Evolutionary conservation across 2,113 vertebrate genomes (phyloP), one percentile per base, ranked within the genome.

Genomic region (Haplotaxodon microlepis): DNA sequence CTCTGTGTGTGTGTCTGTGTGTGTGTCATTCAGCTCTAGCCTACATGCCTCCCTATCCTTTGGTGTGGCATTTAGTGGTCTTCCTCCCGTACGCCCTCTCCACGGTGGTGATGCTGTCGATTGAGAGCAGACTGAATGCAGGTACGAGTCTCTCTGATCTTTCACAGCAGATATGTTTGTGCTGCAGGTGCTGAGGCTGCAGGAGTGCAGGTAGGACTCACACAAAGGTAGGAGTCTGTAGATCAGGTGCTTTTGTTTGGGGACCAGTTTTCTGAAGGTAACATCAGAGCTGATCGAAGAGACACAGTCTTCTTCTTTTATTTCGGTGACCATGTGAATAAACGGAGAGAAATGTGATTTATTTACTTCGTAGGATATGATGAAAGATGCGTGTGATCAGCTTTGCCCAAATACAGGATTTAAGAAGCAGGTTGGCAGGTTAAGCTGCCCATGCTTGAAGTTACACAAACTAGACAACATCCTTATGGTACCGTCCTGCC

Each of bases 211-310:
- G 63, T 69, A n/a, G 10, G 57, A 61, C 57, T 34, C 9, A 63
- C 2, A 34, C 59, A 63, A 63, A 40, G 11, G 4, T 24, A 21
- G 7, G 63, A 69, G 36, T 71, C n/a, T 21, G 11, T 40, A 3
- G 34, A 69, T 38, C 63, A 69, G 63, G 34, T 21, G 19, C 63
- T 69, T 38, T 21, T 40, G 34, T 69, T 69, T 69, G 36, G 12
- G n/a, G 19, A 69, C 63, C 0, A 69, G 11, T 38, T 66, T 36
- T 38, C 0, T 21, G 6, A 7, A 0, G 19, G 34, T 69, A 0
- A 21, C 0, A 69, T 69, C 36, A 21, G 36, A 5, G 1, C 63
- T 40, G 63, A 63, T 36, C 0, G 9, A 63, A 10, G 0, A 61
- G 5, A 61, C 4, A 4, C 24, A 34, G 29, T 3, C 59, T 63